A percentile compares a stretch with the other conserved stretches of the same genome.
Conservation (phyloP, 1,140 invertebrate genomes). For the Elysia chlorotica region DNA sequence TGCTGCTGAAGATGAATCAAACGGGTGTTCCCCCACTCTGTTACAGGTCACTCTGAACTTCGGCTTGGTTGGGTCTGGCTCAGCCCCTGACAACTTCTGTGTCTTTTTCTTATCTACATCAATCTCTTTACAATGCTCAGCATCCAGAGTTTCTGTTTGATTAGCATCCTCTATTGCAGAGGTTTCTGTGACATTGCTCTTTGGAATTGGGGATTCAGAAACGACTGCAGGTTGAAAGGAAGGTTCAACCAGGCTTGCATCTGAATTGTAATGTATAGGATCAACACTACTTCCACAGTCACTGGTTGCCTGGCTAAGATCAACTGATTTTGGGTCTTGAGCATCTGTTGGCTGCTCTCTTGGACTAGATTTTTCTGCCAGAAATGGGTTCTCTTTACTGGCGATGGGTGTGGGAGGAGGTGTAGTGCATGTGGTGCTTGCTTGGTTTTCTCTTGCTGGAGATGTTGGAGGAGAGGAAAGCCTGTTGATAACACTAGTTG, state of each 20-base stretch:
- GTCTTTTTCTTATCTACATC: background rate
- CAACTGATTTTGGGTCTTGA: background rate
- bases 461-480: background rate
- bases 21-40: conserved; percentile 65
- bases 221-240: background rate
- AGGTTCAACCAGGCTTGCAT: too few species aligned
- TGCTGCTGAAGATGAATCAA: conserved; percentile 67
- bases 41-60: conserved; percentile 68
- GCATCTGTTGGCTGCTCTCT: background rate
- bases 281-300: conserved; percentile 8
- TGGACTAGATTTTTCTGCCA: background rate
- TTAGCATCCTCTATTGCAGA: background rate
- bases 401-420: conserved; percentile 6
- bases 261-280: background rate
- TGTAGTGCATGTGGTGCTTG: background rate
- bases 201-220: background rate
- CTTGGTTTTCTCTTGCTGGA: background rate
- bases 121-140: background rate
- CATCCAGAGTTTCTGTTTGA: background rate
- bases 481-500: conserved; percentile 12
- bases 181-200: background rate
- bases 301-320: background rate
- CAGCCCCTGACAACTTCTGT: background rate
- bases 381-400: background rate
- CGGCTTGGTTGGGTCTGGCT: conserved; percentile 49